Evolutionary conservation across 1,140 invertebrate genomes (phyloP), one percentile per base, ranked within the genome.

Genomic region (Chironomus striatipennis): DNA sequence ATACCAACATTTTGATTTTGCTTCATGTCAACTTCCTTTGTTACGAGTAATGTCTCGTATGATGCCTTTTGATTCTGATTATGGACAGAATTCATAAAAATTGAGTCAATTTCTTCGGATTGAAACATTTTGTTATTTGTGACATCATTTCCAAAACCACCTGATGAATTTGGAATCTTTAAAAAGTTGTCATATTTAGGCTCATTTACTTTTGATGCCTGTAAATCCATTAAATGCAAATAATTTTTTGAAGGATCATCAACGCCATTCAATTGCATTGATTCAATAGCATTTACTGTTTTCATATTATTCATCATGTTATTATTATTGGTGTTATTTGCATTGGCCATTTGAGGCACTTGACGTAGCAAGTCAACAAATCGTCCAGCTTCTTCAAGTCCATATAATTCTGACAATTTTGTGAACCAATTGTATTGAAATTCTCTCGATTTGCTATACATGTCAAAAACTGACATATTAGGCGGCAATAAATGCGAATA

Each of bases 381-480:
- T 21, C 20, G n/a, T 7, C 20, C 65, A 21, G 65, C 65, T 70
- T 70, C 17, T 2, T 21, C 65, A 20, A 70, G 18, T 70, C 65
- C 65, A 70, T 18, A 70, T 12, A 18, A 6, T 70, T 83, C 80
- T 4, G 79, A 75, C 7, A 82, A 77, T 20, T 81, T 81, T 7
- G 79, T 75, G 57, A 80, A 83, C 80, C 80, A 82, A 73, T 81
- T 81, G 43, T 81, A 81, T 75, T 83, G 81, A 74, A 79, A 79
- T 43, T 82, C 81, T 76, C 81, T 82, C 0, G 81, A 76, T 70
- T 81, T 80, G 47, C 80, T 80, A 2, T 80, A 79, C 81, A 82
- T 82, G 20, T 82, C 81, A 65, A 80, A 82, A 74, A 82, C 81
- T 75, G 75, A 81, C 24, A 82, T 79, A 76, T 82, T 82, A 9